Evolutionary conservation across 1,140 invertebrate genomes (phyloP), one percentile per base, ranked within the genome.

Genomic region (Euglossa dilemma): DNA sequence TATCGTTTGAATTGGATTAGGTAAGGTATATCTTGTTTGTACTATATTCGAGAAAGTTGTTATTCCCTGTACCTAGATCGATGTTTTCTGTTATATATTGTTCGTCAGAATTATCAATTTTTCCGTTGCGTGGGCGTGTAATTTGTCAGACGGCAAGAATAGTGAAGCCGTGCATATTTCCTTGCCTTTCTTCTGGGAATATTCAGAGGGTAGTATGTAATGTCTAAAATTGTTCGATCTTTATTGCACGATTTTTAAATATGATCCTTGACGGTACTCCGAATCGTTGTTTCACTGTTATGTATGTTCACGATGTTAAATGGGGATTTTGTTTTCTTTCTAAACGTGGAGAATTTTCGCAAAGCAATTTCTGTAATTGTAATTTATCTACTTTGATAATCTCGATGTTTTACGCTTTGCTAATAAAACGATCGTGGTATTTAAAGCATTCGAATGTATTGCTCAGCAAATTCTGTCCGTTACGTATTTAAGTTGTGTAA

Each of bases 1-100:
- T n/a, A 61, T 67, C 64, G 43, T 67, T 45, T n/a, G 23, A 43
- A 67, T 67, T 67, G 64, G 43, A 67, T 67, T 45, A 43, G 20
- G 23, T n/a, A n/a, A 67, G 64, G 20, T 47, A 14, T 45, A n/a
- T n/a, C 20, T 47, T 23, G 6, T 45, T 23, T 45, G 12, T 47
- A n/a, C 47, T 20, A 16, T 9, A 20, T 36, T 14, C 0, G 23
- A 45, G 8, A 64, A 36, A 43, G 0, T 66, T 43, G 6, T 9
- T n/a, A 23, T 67, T 23, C 6, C 45, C 11, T 45, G 23, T 14
- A 66, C 45, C 18, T 14, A 45, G n/a, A 45, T 67, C 23, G 6
- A 28, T 18, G 25, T 18, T 61, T 28, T 5, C 25, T 61, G 5
- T 6, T 61, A 14, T 18, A 16, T 18, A 5, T 56, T 8, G 18